Evolutionary conservation across 2,797 vertebrate genomes (phyloP), one percentile per base, ranked within the genome.

Genomic region (Lerista edwardsae): DNA sequence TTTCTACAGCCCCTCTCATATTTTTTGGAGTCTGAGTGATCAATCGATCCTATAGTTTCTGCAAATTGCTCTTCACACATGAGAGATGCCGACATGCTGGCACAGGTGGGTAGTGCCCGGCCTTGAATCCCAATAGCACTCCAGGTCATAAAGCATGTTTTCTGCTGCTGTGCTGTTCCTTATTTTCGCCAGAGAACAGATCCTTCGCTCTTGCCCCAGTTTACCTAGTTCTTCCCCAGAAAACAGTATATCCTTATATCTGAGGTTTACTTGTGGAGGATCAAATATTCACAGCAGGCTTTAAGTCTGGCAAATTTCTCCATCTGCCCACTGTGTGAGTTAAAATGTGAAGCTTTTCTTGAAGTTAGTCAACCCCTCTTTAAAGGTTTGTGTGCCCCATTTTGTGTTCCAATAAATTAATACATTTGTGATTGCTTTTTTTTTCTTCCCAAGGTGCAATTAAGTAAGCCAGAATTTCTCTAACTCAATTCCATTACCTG

Each of bases 31-130:
- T 44, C 68, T 73, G 75, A 82, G 59, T 83, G 82, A 79, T 68
- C 73, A 65, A 86, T 83, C 29, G 36, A 86, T 78, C 27, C 29
- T 65, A 29, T 79, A 73, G 80, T 86, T 86, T 74, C 75, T 83
- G 44, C 47, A 86, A 83, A 83, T 83, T 86, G 80, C 68, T 83
- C 68, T 83, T 83, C 80, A 86, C 80, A 79, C 85, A 83, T 79
- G 80, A 86, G 75, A 83, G 75, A 65, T n/a, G n/a, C n/a, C n/a
- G n/a, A 65, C 80, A 65, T 82, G 67, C 79, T 79, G 80, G 85
- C 80, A 79, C 10, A 59, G 55, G 75, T 68, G 65, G 75, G 75
- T 14, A 78, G 4, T 67, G 47, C 23, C 59, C 17, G 10, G 80
- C 80, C 68, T 79, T 86, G 75, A 79, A 41, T 79, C 36, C 61